Conservation (phyloP, 2,113 vertebrate species). For the Narcine bancroftii region DNA sequence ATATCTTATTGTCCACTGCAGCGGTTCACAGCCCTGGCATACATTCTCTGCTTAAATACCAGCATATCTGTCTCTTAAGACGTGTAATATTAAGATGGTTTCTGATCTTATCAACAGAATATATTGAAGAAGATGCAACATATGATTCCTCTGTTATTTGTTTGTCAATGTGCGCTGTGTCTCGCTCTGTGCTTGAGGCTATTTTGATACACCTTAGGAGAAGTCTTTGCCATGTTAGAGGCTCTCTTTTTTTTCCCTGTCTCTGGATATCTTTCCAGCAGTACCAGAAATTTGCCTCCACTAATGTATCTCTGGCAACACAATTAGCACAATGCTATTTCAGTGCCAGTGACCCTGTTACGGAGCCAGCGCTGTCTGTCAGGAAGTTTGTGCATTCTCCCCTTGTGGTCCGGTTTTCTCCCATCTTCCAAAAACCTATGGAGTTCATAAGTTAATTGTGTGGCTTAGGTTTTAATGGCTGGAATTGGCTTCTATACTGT, state of each 20-base stretch:
- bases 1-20: background rate
- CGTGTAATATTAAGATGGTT: background rate
- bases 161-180: background rate
- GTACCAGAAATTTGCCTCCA: background rate
- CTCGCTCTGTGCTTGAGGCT: background rate
- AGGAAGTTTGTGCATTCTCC: no score
- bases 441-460: no score
- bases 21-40: background rate
- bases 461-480: no score
- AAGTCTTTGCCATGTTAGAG: background rate
- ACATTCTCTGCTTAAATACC: background rate
- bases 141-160: background rate
- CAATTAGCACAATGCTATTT: no score
- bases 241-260: no score
- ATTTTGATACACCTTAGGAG: background rate
- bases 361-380: no score
- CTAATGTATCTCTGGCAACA: no score
- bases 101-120: background rate
- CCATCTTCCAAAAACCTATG: no score
- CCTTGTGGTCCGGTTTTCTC: no score
- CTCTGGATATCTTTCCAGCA: no score
- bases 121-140: background rate
- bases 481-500: no score
- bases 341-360: no score
- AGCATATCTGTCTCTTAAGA: background rate